These are phyloP conservation scores for Nothura maculosa DNA, from an alignment of 2,797 vertebrate species.

Conservation along the genomic window DNA sequence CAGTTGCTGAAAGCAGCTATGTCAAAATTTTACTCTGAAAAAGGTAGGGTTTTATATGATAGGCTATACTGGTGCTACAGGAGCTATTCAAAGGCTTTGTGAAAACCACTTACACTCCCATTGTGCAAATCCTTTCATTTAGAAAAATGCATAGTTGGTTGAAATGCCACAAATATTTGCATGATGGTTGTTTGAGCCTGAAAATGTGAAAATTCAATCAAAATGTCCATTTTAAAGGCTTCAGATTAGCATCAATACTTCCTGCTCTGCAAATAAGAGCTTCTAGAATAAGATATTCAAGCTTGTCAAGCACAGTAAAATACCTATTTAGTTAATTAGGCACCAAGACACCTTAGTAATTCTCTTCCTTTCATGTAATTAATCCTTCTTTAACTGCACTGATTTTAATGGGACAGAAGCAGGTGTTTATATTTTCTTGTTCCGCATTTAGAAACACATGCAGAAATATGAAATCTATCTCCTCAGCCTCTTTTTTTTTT, in stretches of 20 bases:
- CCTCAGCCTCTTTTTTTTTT: accelerated
- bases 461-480: background rate
- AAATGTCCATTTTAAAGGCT: background rate
- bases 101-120: constrained; percentile 29
- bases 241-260: background rate
- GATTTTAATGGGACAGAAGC: background rate
- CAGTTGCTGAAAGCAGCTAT: constrained; percentile 41
- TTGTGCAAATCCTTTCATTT: background rate
- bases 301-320: background rate
- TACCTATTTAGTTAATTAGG: background rate
- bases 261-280: background rate
- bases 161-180: background rate
- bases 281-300: background rate
- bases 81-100: constrained; percentile 20
- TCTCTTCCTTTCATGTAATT: background rate
- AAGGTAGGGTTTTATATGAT: constrained; percentile 26
- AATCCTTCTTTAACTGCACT: background rate
- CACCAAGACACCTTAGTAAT: background rate
- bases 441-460: background rate
- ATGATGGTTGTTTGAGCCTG: background rate
- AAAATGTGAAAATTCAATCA: background rate
- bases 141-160: background rate
- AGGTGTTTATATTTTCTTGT: background rate
- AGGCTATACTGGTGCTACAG: background rate
- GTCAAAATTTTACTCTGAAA: constrained; percentile 51